Percentiles rank a stretch among this genome's conserved stretches.
phyloP scores from a whole-genome alignment of 2,888 invertebrate species.

The Pachydiplax longipennis region DNA sequence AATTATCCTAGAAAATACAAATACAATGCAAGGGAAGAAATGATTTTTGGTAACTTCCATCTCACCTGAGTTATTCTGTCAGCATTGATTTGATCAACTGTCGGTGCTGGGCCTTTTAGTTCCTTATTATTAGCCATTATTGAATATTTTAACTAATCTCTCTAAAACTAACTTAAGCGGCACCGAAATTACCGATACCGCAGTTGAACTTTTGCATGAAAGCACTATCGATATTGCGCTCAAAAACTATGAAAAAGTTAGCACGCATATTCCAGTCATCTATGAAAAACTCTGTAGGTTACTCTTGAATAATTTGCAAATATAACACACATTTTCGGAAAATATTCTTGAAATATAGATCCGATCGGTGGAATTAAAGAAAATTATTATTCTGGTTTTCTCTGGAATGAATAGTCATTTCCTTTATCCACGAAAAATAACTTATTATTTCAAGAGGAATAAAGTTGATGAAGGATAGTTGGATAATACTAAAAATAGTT shows the following conservation, averaged over 20 bases:
- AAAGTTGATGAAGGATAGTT: no score
- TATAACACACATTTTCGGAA: no score
- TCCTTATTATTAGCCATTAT: constrained; percentile 18
- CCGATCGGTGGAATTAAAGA: no score
- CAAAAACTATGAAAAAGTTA: background rate
- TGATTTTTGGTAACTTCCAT: constrained; percentile 45
- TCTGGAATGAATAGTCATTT: no score
- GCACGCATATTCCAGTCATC: background rate
- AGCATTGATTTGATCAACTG: constrained; percentile 88
- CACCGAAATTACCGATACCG: background rate
- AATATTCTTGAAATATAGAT: no score
- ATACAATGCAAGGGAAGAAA: background rate
- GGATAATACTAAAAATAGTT: no score
- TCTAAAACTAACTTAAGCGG: background rate
- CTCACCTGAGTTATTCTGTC: constrained; percentile 88
- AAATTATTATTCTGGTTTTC: no score
- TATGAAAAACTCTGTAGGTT: background rate
- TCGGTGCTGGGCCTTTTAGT: constrained; percentile 69
- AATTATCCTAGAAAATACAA: background rate
- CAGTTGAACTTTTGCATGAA: background rate
- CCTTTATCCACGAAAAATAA: no score
- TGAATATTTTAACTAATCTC: background rate
- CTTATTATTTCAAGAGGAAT: no score
- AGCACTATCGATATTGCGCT: background rate
- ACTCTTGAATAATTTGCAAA: no score